phyloP scores from a whole-genome alignment of 2,888 invertebrate species.

The Taphrorychus bicolor region DNA sequence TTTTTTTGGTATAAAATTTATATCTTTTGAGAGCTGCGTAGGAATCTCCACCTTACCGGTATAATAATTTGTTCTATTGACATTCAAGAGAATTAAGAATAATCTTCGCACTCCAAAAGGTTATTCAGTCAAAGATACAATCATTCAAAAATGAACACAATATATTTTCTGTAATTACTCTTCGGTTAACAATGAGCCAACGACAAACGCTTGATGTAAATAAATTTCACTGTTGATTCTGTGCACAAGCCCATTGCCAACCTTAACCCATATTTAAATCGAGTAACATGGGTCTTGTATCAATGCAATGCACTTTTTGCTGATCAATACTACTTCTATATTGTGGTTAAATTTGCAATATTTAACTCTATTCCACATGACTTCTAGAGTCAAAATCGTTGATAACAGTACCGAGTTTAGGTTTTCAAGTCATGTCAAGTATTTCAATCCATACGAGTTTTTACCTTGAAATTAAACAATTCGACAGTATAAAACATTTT shows the following conservation, averaged over 20 bases:
- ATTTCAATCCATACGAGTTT: too few relatives aligned
- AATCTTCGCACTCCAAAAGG: not conserved
- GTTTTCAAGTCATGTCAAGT: too few relatives aligned
- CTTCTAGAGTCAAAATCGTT: too few relatives aligned
- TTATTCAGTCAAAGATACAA: not conserved
- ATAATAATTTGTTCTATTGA: not conserved
- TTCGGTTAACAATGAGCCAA: not conserved
- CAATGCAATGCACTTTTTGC: not conserved
- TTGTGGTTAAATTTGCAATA: too few relatives aligned
- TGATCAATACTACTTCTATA: too few relatives aligned
- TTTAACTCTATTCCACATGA: too few relatives aligned
- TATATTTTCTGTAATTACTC: not conserved
- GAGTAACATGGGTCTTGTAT: not conserved
- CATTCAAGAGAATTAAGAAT: not conserved
- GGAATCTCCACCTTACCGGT: not conserved
- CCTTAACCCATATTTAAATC: slow-evolving; percentile 4
- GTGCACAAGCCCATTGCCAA: not conserved
- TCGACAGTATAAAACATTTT: too few relatives aligned
- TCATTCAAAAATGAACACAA: not conserved
- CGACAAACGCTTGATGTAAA: not conserved
- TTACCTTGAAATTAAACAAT: too few relatives aligned
- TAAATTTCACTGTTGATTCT: not conserved
- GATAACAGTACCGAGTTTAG: too few relatives aligned
- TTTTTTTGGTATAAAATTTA: not conserved
- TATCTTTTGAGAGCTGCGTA: not conserved